Evolutionary conservation across 2,113 vertebrate genomes (phyloP).

Genomic region (Balaenoptera acutorostrata): DNA sequence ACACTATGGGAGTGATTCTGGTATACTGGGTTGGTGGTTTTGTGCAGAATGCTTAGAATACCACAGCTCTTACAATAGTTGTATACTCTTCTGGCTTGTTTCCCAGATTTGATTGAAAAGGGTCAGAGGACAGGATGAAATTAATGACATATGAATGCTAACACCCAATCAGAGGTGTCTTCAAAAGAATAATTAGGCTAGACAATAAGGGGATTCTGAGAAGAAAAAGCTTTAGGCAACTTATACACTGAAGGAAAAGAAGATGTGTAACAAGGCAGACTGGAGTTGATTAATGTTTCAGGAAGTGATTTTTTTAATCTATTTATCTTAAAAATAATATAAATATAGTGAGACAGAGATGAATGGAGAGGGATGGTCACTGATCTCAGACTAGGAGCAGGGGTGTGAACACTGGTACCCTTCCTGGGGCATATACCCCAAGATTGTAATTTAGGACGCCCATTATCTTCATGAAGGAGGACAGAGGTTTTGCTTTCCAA

Average conservation of each 20-base stretch:
- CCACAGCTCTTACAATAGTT: background rate
- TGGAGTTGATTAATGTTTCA: background rate
- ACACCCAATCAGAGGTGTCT: slow-evolving; percentile 35
- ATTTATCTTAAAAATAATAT: slow-evolving; percentile 12
- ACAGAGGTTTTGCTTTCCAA: background rate
- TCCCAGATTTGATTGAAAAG: slow-evolving; percentile 32
- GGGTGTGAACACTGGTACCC: background rate
- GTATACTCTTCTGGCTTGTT: background rate
- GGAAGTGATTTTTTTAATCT: background rate
- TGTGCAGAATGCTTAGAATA: background rate
- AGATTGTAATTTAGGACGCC: background rate
- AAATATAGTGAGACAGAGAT: background rate
- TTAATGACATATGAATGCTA: slow-evolving; percentile 48
- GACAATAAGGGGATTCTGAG: background rate
- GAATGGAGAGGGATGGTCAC: background rate
- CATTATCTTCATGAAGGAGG: background rate
- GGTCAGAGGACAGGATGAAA: slow-evolving; percentile 41
- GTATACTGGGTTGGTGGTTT: background rate
- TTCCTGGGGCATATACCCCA: too few relatives aligned
- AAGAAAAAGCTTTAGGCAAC: slow-evolving; percentile 33
- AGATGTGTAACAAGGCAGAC: background rate
- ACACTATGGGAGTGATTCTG: background rate
- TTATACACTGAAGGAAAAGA: slow-evolving; percentile 26
- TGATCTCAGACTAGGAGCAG: background rate
- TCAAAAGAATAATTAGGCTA: slow-evolving; percentile 48